Evolutionary conservation across 2,797 vertebrate species (phyloP), one percentile per base, ranked within the genome.

Genomic region (Kryptolebias ocellatus): DNA sequence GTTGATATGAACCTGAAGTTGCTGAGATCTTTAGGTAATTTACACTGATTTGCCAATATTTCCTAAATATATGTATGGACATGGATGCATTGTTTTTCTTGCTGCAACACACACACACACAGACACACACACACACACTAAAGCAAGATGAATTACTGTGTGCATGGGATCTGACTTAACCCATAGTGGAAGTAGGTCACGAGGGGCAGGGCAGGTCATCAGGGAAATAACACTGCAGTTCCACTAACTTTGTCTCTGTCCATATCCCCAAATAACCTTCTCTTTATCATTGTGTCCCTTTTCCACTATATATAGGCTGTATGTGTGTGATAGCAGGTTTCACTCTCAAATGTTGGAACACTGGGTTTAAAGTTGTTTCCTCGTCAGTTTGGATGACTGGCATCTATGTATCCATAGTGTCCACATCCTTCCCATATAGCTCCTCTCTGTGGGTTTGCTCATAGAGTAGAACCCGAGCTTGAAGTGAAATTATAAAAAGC

Each of bases 121-220:
- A 47, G 44, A 56, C 45, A 67, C 57, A 61, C 28, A 55, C 64
- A 74, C 57, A 49, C 15, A 69, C 57, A 76, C 67, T 56, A 68
- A 84, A 84, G 77, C 64, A 70, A 90, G 90, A 92, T 89, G 82
- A 83, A 90, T 91, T 84, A 86, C 89, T 65, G 69, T 83, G 68
- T 78, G 77, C 64, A 92, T 90, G 67, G 60, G 75, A 90, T 89
- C 80, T 92, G 89, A 92, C 78, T 64, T 80, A 90, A 90, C 86
- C 84, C 79, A 59, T 74, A 80, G 89, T 90, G 80, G 80, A 91
- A 91, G 86, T 90, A 81, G 89, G 89, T 91, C 89, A 90, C 83
- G 84, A 73, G 83, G 83, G 83, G 67, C 73, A 67, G 87, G 83
- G 85, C 81, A 59, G 90, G 89, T 91, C 89, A 91, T 89, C 78